phyloP scores from a whole-genome alignment of 2,113 vertebrate species.

The Calidris pugnax region DNA sequence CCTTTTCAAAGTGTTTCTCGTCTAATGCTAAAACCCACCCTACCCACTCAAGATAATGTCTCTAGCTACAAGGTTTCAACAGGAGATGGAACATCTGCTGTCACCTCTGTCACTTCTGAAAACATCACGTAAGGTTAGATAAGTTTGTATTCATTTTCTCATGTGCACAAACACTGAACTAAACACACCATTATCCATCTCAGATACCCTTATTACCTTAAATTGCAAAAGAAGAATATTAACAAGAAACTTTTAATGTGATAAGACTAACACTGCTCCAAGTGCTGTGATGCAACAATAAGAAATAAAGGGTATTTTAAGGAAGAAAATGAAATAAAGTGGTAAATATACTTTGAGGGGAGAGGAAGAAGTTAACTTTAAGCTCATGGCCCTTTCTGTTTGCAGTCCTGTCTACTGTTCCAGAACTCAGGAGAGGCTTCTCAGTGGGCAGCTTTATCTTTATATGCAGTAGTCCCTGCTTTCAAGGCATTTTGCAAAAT shows the following conservation, averaged over 20 bases:
- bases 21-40: background rate
- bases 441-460: background rate
- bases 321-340: background rate
- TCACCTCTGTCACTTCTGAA: background rate
- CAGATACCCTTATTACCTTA: background rate
- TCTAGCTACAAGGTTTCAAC: background rate
- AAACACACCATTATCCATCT: background rate
- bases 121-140: accelerated
- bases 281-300: background rate
- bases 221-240: background rate
- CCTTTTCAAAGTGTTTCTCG: background rate
- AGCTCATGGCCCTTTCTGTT: background rate
- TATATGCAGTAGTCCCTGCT: background rate
- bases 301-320: background rate
- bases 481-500: background rate
- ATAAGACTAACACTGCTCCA: background rate
- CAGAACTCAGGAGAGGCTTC: background rate
- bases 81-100: background rate
- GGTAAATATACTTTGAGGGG: background rate
- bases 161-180: background rate
- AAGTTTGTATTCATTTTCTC: background rate
- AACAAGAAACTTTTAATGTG: background rate
- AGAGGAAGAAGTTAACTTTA: background rate
- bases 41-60: background rate
- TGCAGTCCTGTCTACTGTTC: background rate